Evolutionary conservation across 2,113 vertebrate genomes (phyloP).

Genomic region (Toxostoma redivivum): DNA sequence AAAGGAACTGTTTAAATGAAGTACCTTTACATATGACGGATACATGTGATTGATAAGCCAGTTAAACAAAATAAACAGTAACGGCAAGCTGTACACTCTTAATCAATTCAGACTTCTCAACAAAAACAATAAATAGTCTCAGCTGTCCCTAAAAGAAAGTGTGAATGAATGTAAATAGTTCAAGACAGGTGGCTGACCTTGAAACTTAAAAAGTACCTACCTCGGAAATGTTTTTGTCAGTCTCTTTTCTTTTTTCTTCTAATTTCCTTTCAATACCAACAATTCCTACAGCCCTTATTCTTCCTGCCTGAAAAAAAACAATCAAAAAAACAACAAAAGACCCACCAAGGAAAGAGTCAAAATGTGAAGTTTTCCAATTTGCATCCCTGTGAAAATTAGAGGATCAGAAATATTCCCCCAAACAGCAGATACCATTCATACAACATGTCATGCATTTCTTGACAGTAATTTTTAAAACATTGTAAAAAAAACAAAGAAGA

Average conservation of each 20-base stretch:
- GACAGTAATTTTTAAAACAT: not conserved
- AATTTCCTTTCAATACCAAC: slow-evolving; percentile 97
- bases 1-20: not conserved
- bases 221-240: slow-evolving; percentile 99
- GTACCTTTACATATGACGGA: not conserved
- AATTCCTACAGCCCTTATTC: slow-evolving; percentile 92
- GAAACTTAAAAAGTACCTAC: slow-evolving; percentile 68
- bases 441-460: not conserved
- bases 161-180: slow-evolving; percentile 8
- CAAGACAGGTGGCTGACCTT: not conserved
- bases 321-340: too few species aligned
- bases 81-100: not conserved
- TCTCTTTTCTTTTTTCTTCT: slow-evolving; percentile 98
- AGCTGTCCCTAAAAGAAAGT: not conserved
- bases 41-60: not conserved
- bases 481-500: not conserved
- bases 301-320: slow-evolving; percentile 85
- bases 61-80: not conserved
- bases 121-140: not conserved
- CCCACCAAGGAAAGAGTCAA: not conserved
- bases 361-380: slow-evolving; percentile 38
- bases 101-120: not conserved
- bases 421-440: not conserved
- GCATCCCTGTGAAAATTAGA: not conserved
- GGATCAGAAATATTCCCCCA: not conserved